phyloP scores from a whole-genome alignment of 2,888 invertebrate species.

The Podotricha telesiphe region DNA sequence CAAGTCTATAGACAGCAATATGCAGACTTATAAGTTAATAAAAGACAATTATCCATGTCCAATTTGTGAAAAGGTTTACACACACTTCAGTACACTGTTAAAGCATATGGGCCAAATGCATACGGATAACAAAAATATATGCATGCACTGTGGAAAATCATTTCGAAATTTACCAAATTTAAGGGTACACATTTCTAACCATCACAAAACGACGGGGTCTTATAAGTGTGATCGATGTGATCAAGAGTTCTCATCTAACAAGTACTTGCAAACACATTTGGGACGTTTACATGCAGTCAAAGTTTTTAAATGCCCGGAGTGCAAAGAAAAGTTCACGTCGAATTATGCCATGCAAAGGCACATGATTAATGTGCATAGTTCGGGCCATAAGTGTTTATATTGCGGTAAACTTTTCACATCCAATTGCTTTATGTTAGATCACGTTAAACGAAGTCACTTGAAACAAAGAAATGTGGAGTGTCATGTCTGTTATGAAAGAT shows the following conservation, averaged over 20 bases:
- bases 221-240: slow-evolving; percentile 59
- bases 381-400: slow-evolving; percentile 63
- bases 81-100: slow-evolving; percentile 63
- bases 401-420: slow-evolving; percentile 64
- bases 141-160: slow-evolving; percentile 63
- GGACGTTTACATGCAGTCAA: slow-evolving; percentile 62
- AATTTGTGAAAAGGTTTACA: slow-evolving; percentile 56
- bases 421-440: slow-evolving; percentile 65
- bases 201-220: slow-evolving; percentile 54
- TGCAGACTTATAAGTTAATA: slow-evolving; percentile 60
- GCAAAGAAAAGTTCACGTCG: slow-evolving; percentile 63
- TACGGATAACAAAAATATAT: slow-evolving; percentile 63
- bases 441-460: slow-evolving; percentile 63
- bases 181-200: slow-evolving; percentile 58
- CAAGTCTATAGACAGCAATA: slow-evolving; percentile 53
- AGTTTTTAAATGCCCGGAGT: slow-evolving; percentile 58
- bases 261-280: slow-evolving; percentile 57
- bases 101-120: slow-evolving; percentile 63
- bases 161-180: slow-evolving; percentile 64
- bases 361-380: slow-evolving; percentile 57
- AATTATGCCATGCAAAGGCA: slow-evolving; percentile 64
- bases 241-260: slow-evolving; percentile 53
- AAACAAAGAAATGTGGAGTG: slow-evolving; percentile 69
- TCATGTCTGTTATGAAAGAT: slow-evolving; percentile 59
- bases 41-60: slow-evolving; percentile 65